A percentile compares a stretch with the other conserved stretches of the same genome.
These are phyloP conservation scores for Salvelinus fontinalis DNA, from an alignment of 2,113 vertebrate genomes.

Conservation along the genomic window DNA sequence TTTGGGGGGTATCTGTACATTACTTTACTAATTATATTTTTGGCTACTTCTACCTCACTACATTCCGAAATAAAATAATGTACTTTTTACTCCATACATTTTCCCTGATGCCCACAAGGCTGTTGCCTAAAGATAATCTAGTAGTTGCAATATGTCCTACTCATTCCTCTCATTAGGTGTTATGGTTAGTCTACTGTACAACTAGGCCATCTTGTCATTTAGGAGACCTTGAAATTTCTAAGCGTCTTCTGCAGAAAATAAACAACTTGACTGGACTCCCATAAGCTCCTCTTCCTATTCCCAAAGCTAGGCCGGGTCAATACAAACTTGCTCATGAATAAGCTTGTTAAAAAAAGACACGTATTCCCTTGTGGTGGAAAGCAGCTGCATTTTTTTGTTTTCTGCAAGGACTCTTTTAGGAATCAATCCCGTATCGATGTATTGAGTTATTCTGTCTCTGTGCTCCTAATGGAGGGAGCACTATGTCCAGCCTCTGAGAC, in stretches of 20 bases:
- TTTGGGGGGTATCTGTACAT: no score
- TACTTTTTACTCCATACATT: no score
- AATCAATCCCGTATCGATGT: conserved; percentile 49
- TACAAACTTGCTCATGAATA: conserved; percentile 53
- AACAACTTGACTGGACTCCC: conserved; percentile 33
- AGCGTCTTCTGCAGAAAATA: conserved; percentile 21
- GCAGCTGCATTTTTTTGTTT: conserved; percentile 16
- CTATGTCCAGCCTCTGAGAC: conserved; percentile 30
- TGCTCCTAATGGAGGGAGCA: conserved; percentile 36
- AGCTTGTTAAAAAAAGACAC: conserved; percentile 27
- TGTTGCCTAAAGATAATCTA: no score
- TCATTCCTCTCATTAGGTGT: not conserved
- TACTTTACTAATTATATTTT: no score
- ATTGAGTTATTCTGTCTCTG: conserved; percentile 28
- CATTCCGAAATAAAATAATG: no score
- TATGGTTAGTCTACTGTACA: not conserved
- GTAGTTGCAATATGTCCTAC: not conserved
- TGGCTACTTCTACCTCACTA: no score
- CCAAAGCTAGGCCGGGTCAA: conserved; percentile 35
- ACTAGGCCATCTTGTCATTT: conserved; percentile 7
- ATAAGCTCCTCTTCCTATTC: conserved; percentile 32
- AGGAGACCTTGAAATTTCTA: conserved; percentile 37
- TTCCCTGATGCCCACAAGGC: no score
- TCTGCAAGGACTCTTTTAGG: conserved; percentile 24
- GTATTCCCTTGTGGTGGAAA: conserved; percentile 4